A percentile compares a stretch with the other conserved stretches of the same genome.
Conservation (phyloP, 64 coral and sea anemone species). For the Montipora sp. region DNA sequence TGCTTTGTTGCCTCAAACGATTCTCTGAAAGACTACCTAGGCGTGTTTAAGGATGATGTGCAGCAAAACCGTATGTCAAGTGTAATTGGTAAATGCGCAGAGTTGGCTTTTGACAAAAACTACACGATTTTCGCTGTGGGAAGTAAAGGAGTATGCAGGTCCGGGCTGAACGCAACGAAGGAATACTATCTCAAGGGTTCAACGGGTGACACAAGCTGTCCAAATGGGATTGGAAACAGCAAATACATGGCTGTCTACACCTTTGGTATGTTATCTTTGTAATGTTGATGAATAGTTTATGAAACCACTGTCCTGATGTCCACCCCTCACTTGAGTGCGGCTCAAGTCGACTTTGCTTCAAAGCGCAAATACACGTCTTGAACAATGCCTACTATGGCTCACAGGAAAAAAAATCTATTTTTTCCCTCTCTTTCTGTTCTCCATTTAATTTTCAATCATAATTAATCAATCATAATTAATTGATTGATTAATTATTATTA, state of each 20-base stretch:
- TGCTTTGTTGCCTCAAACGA: background rate
- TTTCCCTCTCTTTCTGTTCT: too few species aligned
- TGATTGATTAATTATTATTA: too few species aligned
- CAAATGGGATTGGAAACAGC: background rate
- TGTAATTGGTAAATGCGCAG: background rate
- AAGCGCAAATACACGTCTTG: too few species aligned
- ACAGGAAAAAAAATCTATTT: too few species aligned
- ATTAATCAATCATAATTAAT: too few species aligned
- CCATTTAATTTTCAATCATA: too few species aligned
- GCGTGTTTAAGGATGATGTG: background rate
- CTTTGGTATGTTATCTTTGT: slow-evolving; percentile 1
- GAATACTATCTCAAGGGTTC: background rate
- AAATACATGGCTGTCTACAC: slow-evolving; percentile 19
- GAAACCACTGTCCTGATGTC: too few species aligned
- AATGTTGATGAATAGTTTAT: too few species aligned
- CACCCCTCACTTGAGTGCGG: too few species aligned
- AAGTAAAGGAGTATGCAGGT: slow-evolving; percentile 25
- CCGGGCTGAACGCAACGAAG: background rate
- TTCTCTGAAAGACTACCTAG: background rate
- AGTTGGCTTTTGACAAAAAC: slow-evolving; percentile 11
- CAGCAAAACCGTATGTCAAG: background rate
- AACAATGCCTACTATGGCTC: too few species aligned
- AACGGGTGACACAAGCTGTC: background rate
- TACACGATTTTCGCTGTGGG: slow-evolving; percentile 56
- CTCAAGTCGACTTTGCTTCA: too few species aligned